Percentiles rank a stretch among this genome's conserved stretches.
Conservation (phyloP, 1,140 invertebrate genomes). For the Drosophila melanogaster region Release_6_plus_ISO1_MT NT_037436.4:1771001-1771500, state of each 20-base stretch:
- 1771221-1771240: slow-evolving; percentile 71
- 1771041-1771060: slow-evolving; percentile 86
- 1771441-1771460: slow-evolving; percentile 63
- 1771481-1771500: slow-evolving; percentile 75
- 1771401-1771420: slow-evolving; percentile 73
- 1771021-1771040: slow-evolving; percentile 60
- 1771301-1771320: slow-evolving; percentile 76
- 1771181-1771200: slow-evolving; percentile 55
- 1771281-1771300: slow-evolving; percentile 78
- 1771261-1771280: slow-evolving; percentile 72
- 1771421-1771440: slow-evolving; percentile 71
- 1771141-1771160: slow-evolving; percentile 86
- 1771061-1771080: slow-evolving; percentile 87
- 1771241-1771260: slow-evolving; percentile 84
- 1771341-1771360: slow-evolving; percentile 75
- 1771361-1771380: slow-evolving; percentile 78
- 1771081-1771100: slow-evolving; percentile 87
- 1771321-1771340: slow-evolving; percentile 61
- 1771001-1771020: slow-evolving; percentile 85
- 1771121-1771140: slow-evolving; percentile 86
- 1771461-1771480: slow-evolving; percentile 42
- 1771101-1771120: slow-evolving; percentile 86
- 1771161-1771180: slow-evolving; percentile 56
- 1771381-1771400: slow-evolving; percentile 77
- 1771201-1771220: slow-evolving; percentile 71